phyloP scores from a whole-genome alignment of 2,113 vertebrate genomes.

The Sterrhoptilus dennistouni region DNA sequence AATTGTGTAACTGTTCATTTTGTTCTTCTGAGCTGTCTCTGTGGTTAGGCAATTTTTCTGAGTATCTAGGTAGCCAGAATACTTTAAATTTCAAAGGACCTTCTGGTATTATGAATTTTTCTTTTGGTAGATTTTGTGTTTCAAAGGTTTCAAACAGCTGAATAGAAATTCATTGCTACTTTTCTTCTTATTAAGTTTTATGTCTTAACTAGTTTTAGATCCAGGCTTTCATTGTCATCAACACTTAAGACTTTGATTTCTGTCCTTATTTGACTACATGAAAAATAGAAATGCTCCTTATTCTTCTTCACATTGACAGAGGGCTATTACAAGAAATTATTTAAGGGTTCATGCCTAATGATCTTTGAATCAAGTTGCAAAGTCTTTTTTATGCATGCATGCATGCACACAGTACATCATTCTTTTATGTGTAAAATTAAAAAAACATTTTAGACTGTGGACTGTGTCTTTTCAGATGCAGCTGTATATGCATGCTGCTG shows the following conservation, averaged over 20 bases:
- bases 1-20: neutral
- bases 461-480: neutral
- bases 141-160: neutral
- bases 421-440: neutral
- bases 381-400: neutral
- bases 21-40: neutral
- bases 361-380: neutral
- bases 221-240: neutral
- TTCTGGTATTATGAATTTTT: neutral
- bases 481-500: neutral
- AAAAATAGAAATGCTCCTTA: neutral
- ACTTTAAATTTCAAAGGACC: neutral
- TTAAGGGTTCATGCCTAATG: neutral
- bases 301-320: neutral
- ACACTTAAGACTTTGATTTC: neutral
- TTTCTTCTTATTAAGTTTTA: neutral
- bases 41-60: neutral
- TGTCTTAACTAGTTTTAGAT: neutral
- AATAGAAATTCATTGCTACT: neutral
- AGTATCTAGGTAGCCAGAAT: neutral
- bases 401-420: neutral
- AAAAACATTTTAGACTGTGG: neutral
- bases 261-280: neutral
- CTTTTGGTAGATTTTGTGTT: neutral
- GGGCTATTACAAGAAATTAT: neutral